Evolutionary conservation across 1,140 invertebrate genomes (phyloP), one percentile per base, ranked within the genome.

Genomic region (Anagrus nilaparvatae): DNA sequence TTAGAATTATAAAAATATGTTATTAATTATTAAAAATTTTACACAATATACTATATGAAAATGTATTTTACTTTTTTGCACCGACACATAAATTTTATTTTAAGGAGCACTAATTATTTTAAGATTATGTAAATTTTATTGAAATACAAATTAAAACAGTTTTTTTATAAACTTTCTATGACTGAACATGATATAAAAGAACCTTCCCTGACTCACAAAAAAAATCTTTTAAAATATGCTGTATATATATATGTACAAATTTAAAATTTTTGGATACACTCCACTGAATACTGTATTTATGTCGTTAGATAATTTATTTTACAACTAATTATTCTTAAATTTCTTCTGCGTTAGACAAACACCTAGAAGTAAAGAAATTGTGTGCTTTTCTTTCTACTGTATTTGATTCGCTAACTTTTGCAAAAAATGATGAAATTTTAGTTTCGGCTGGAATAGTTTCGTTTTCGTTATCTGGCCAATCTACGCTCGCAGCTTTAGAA

Each of bases 401-500:
- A n/a, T n/a, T n/a, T 12, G 32, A 39, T 27, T 53, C 55, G 1
- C 17, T 16, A 37, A 12, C 47, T 44, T 17, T 16, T 4, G 38
- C 25, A 31, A 69, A 69, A 37, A 59, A 69, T 17, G 40, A 59
- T 0, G 58, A 61, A 18, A 69, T 69, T 35, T 65, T 61, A 3
- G 50, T 47, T 29, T 52, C 40, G 3, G 43, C 55, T 3, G 29
- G 8, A 14, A 37, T 40, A 7, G 13, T 36, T 0, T 71, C 52
- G 50, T 65, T 58, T 45, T 76, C 70, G 8, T 58, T 49, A 17
- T 82, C 73, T 28, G 81, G 71, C 74, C 88, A 90, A 58, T 87
- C 79, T 37, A 93, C 79, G 9, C 69, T 69, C 24, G 78, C 67
- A 5, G 84, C 83, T 35, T 82, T 74, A 16, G 80, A 74, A 53